Base-by-base conservation (phyloP, 2,888 invertebrate genomes). In the Isoperla grammatica region DNA sequence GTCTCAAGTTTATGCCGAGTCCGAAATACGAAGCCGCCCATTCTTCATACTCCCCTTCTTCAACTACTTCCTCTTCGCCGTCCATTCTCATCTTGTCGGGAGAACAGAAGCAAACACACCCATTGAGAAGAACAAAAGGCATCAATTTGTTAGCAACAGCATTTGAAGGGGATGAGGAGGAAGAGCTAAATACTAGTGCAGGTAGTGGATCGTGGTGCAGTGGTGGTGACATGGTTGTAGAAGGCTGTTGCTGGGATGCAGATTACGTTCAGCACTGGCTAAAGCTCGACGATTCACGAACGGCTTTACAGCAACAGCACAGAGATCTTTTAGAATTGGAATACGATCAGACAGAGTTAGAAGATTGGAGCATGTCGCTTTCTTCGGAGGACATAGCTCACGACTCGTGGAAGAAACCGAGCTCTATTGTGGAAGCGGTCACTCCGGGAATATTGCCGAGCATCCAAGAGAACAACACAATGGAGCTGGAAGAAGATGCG, bases 201-300 rank as follows among this genome's bases (percentile, higher is more conserved):
- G 40, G 72, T 54, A 67, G 73, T 15, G 67, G 65, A 0, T 82
- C 82, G 0, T 83, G 83, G 83, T 79, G 81, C 23, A 82, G 82
- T 67, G 79, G 79, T 2, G 71, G 76, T 19, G 83, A 83, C 56
- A 82, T 83, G 40, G 76, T 80, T 37, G 76, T 77, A 5, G 82
- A 83, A 46, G 80, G 81, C 45, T 78, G 78, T 80, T 75, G 63
- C 64, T 86, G 84, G 76, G 87, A 88, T 68, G 81, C 84, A 1
- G 87, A 87, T 69, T 87, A 86, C 67, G 84, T 88, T 48, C 87
- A 87, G 70, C 86, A 87, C 69, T 87, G 87, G 87, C 75, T 88
- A 56, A 81, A 85, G 70, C 73, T 87, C 67, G 87, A 87, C 69
- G 87, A 87, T 67, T 84, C 86, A 1, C 77, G 86, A 69, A 84